phyloP scores from a whole-genome alignment of 2,797 vertebrate species.

The Sparidentex hasta region DNA sequence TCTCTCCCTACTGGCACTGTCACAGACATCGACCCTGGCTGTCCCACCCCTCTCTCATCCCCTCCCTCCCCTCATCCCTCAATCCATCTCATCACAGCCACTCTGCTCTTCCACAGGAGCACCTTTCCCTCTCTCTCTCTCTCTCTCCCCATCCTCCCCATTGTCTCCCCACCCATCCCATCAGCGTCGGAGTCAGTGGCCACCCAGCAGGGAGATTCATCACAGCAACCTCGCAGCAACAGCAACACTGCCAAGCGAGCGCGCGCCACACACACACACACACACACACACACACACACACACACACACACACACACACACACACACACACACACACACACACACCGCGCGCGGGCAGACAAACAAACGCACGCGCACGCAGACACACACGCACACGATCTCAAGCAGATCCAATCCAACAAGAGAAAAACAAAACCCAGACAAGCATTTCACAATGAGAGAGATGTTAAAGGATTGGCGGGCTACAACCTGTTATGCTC shows the following conservation, averaged over 20 bases:
- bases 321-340: not conserved
- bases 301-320: not conserved
- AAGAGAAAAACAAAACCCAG: constrained; percentile 38
- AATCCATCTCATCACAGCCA: constrained; percentile 58
- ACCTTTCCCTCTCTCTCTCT: constrained; percentile 37
- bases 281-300: not conserved
- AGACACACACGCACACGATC: not conserved
- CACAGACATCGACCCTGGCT: constrained; percentile 57
- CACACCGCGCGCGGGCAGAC: no score
- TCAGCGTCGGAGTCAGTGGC: constrained; percentile 53
- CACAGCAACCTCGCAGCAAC: constrained; percentile 66
- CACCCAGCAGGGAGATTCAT: constrained; percentile 74
- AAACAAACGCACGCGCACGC: constrained; percentile 19
- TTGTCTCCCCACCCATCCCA: constrained; percentile 66
- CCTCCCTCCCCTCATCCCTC: constrained; percentile 22
- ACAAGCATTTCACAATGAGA: constrained; percentile 15
- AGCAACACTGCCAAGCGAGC: constrained; percentile 34
- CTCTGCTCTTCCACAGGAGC: constrained; percentile 57
- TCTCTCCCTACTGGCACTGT: constrained; percentile 51
- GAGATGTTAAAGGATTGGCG: not conserved
- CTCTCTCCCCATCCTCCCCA: constrained; percentile 40
- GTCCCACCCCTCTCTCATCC: constrained; percentile 19
- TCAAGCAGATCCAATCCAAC: not conserved
- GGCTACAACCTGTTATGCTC: constrained; percentile 5
- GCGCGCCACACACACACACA: constrained; percentile 3